Evolutionary conservation across 2,113 vertebrate species (phyloP).

Genomic region (Emydocephalus ijimae): DNA sequence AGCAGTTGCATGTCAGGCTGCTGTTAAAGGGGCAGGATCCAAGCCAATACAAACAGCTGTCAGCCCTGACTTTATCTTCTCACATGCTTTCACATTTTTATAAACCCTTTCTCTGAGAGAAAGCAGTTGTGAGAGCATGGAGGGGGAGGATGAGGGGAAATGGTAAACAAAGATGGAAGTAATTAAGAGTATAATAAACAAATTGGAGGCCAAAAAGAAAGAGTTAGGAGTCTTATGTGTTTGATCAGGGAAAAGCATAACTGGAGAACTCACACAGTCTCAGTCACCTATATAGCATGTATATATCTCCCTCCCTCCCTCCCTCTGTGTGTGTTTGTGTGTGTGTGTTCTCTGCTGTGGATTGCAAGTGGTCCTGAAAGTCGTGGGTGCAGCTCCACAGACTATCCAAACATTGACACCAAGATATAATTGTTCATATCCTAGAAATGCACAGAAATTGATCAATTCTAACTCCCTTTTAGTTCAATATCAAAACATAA

Average conservation of each 20-base stretch:
- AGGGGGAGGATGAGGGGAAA: background rate
- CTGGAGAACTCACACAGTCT: background rate
- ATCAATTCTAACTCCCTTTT: background rate
- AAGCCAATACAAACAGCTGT: background rate
- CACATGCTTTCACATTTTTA: background rate
- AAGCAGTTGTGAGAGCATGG: background rate
- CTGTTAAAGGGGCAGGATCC: background rate
- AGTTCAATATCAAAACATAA: background rate
- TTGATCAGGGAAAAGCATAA: background rate
- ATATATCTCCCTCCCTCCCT: too few relatives aligned
- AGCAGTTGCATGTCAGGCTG: background rate
- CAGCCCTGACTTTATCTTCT: background rate
- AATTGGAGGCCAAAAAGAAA: background rate
- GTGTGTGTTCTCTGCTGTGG: background rate
- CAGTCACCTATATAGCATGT: background rate
- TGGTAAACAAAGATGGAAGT: slow-evolving; percentile 7
- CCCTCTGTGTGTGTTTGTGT: background rate
- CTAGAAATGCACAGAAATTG: background rate
- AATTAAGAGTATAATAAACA: background rate
- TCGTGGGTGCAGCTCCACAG: background rate
- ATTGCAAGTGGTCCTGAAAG: background rate
- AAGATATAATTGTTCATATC: background rate
- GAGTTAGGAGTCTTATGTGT: background rate
- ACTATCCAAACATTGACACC: background rate
- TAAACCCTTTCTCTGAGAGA: background rate